Conservation (phyloP, 2,888 invertebrate species). For the Trichacis sp. region DNA sequence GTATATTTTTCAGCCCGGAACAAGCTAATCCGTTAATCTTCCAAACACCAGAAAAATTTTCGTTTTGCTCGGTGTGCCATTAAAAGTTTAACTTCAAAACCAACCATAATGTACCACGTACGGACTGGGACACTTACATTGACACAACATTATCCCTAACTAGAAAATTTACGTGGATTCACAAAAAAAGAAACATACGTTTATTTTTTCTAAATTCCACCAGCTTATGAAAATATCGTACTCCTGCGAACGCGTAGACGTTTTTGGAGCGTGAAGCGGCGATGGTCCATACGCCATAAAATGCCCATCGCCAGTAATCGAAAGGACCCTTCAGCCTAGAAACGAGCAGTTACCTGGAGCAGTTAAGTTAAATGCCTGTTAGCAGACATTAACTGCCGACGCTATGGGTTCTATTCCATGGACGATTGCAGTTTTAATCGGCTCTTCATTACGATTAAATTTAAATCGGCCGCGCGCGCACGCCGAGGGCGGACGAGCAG, state of each 20-base stretch:
- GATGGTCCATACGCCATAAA: constrained; percentile 60
- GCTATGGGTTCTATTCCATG: constrained; percentile 54
- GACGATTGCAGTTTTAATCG: constrained; percentile 68
- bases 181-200: too few relatives aligned
- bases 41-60: too few relatives aligned
- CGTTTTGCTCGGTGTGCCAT: too few relatives aligned
- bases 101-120: too few relatives aligned
- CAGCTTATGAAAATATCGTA: neutral
- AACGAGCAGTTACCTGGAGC: constrained; percentile 67
- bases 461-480: constrained; percentile 59
- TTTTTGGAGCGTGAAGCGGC: constrained; percentile 29
- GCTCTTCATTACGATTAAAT: constrained; percentile 66
- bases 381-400: constrained; percentile 65
- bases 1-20: too few relatives aligned
- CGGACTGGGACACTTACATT: too few relatives aligned
- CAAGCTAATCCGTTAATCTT: too few relatives aligned
- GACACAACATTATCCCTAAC: too few relatives aligned
- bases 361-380: constrained; percentile 69
- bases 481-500: constrained; percentile 16
- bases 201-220: too few relatives aligned
- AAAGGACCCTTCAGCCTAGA: constrained; percentile 66
- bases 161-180: too few relatives aligned
- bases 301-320: constrained; percentile 63
- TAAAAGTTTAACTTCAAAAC: too few relatives aligned
- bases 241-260: neutral